These are phyloP conservation scores for Rhinatrema bivittatum DNA, from an alignment of 2,797 vertebrate genomes.

Conservation along the genomic window DNA sequence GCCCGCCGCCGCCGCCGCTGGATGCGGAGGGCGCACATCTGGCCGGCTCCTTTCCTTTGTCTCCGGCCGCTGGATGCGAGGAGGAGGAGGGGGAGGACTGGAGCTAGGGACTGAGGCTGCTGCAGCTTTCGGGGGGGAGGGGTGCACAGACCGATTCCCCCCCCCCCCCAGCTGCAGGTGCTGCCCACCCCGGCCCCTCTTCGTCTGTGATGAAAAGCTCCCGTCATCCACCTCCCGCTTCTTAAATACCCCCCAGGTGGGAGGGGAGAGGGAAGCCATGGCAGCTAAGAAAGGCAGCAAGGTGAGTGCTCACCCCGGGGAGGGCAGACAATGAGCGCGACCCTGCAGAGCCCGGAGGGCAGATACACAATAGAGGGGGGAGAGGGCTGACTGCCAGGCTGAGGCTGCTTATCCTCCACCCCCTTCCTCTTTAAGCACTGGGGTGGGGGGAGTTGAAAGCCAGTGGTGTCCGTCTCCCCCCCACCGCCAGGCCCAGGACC, in stretches of 20 bases:
- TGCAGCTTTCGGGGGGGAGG: not conserved
- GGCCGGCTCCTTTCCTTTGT: too few species aligned
- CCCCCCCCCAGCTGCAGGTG: slow-evolving; percentile 12
- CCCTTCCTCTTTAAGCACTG: too few species aligned
- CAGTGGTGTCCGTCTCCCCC: not conserved
- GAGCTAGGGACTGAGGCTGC: not conserved
- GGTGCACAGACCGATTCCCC: not conserved
- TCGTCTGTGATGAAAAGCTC: not conserved
- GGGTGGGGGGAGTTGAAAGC: not conserved
- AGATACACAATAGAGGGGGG: not conserved
- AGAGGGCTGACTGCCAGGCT: too few species aligned
- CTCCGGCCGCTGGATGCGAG: not conserved
- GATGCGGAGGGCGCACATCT: slow-evolving; percentile 41
- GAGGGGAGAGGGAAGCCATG: slow-evolving; percentile 29
- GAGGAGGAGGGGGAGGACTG: not conserved
- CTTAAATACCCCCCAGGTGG: not conserved
- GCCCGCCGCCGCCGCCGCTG: slow-evolving; percentile 62
- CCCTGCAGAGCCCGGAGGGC: not conserved
- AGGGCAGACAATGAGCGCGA: slow-evolving; percentile 1
- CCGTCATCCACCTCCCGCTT: not conserved
- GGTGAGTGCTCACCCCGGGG: slow-evolving; percentile 29
- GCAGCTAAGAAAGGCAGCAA: slow-evolving; percentile 38
- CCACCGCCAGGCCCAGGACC: too few species aligned
- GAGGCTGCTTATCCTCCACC: too few species aligned
- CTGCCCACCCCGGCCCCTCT: slow-evolving; percentile 14